These are phyloP conservation scores for Cirrhinus mrigala DNA, from an alignment of 2,797 vertebrate species.

Conservation along the genomic window DNA sequence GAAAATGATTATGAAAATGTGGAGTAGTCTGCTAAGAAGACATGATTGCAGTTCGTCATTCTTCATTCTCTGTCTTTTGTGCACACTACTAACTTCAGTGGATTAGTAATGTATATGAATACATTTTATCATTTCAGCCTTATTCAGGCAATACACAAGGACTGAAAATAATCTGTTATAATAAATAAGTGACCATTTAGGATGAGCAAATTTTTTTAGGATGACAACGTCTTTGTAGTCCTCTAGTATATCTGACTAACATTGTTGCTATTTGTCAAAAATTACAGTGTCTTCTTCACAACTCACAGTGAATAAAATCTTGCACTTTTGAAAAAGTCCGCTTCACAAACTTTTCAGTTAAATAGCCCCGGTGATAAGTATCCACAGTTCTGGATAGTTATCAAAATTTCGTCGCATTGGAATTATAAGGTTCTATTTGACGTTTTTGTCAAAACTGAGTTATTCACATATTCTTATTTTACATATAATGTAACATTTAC, in stretches of 20 bases:
- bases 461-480: too few species aligned
- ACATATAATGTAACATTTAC: too few species aligned
- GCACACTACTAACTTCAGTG: neutral
- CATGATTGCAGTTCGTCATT: neutral
- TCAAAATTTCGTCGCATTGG: neutral
- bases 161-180: neutral
- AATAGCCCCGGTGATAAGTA: neutral
- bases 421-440: too few species aligned
- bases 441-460: too few species aligned
- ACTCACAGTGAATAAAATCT: neutral
- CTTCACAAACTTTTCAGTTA: neutral
- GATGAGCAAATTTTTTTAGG: neutral
- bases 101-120: neutral
- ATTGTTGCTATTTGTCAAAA: neutral
- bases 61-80: neutral
- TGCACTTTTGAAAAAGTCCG: neutral
- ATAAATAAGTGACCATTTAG: neutral
- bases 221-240: neutral
- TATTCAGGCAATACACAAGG: neutral
- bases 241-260: neutral
- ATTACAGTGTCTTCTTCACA: neutral
- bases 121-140: neutral
- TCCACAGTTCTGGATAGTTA: neutral
- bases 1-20: constrained; percentile 33
- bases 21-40: neutral